These are phyloP conservation scores for Turdus rufiventris DNA, from an alignment of 2,113 vertebrate species.

Conservation along the genomic window DNA sequence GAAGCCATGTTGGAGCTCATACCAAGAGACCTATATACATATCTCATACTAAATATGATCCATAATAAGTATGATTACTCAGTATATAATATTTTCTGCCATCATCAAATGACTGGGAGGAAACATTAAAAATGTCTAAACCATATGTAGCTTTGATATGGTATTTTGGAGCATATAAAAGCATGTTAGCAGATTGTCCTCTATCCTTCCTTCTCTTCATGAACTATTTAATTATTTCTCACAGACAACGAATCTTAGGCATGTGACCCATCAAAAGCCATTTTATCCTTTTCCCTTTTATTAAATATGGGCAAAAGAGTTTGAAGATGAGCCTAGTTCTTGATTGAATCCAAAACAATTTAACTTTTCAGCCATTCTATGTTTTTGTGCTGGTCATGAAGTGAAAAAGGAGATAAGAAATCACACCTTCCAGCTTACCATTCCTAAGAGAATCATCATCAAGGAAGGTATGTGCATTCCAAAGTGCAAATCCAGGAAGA, in stretches of 20 bases:
- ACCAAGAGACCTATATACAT: rapidly evolving
- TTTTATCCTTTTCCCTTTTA: neutral
- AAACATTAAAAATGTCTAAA: neutral
- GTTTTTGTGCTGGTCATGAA: neutral
- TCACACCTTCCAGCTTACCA: neutral
- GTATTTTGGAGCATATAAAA: neutral
- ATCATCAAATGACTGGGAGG: neutral
- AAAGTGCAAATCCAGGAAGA: neutral
- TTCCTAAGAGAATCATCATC: neutral
- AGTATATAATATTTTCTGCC: neutral
- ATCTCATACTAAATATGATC: neutral
- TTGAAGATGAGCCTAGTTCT: neutral
- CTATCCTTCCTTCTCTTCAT: neutral
- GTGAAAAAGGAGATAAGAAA: neutral
- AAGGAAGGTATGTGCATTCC: neutral
- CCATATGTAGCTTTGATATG: neutral
- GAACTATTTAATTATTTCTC: neutral
- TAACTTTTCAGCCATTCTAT: neutral
- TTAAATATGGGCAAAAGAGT: neutral
- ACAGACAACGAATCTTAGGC: neutral
- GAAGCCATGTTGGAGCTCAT: neutral
- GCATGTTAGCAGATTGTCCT: neutral
- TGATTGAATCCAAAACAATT: neutral
- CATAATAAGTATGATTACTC: neutral
- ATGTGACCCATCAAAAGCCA: neutral